These are phyloP conservation scores for Cheilinus undulatus DNA, from an alignment of 2,113 vertebrate species.

Conservation along the genomic window DNA sequence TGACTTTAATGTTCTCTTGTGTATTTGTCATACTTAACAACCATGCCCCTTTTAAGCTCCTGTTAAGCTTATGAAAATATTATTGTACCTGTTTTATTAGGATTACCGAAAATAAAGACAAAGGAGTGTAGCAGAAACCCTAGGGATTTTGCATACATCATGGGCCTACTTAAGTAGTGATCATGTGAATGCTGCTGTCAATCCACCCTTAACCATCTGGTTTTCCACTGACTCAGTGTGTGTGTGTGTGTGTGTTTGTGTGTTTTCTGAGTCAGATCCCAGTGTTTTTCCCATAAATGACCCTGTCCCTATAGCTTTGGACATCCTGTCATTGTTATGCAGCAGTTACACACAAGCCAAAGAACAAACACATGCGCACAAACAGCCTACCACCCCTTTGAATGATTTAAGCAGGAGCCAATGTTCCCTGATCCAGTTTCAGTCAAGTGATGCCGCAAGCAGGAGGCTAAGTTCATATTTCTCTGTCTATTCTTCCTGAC, in stretches of 20 bases:
- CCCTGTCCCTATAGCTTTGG: slow-evolving; percentile 42
- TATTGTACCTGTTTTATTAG: slow-evolving; percentile 9
- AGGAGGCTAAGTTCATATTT: slow-evolving; percentile 63
- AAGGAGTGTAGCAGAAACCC: neutral
- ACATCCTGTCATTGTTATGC: slow-evolving; percentile 80
- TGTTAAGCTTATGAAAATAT: slow-evolving; percentile 9
- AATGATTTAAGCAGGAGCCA: slow-evolving; percentile 79
- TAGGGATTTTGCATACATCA: neutral
- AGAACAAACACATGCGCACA: slow-evolving; percentile 12
- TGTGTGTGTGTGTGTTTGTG: slow-evolving; percentile 5
- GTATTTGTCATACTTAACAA: neutral
- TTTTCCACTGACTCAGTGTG: slow-evolving; percentile 58
- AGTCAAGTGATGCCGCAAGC: slow-evolving; percentile 53
- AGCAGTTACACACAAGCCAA: slow-evolving; percentile 26
- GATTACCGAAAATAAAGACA: neutral
- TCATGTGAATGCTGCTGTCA: slow-evolving; percentile 32
- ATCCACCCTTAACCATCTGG: slow-evolving; percentile 15
- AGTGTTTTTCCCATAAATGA: slow-evolving; percentile 64
- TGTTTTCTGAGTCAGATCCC: slow-evolving; percentile 41
- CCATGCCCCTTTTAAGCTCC: slow-evolving; percentile 7
- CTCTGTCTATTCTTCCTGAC: slow-evolving; percentile 52
- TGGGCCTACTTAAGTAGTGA: neutral
- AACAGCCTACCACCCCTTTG: slow-evolving; percentile 31
- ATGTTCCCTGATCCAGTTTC: slow-evolving; percentile 68
- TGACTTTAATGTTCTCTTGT: neutral